Evolutionary conservation across 2,113 vertebrate genomes (phyloP).

Genomic region (Mandrillus leucophaeus): DNA sequence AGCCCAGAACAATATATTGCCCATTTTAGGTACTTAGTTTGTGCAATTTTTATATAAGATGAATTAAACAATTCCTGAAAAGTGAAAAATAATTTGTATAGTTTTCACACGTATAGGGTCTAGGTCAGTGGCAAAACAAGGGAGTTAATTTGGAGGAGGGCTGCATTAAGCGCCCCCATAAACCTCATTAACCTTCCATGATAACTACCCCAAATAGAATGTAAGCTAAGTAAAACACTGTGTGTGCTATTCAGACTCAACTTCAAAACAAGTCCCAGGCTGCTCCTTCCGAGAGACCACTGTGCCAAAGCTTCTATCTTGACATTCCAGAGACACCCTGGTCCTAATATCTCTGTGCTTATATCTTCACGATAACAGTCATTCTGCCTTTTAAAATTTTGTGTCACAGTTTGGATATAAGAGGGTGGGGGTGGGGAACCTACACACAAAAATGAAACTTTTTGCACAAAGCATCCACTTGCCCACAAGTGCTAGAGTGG

Average conservation of each 20-base stretch:
- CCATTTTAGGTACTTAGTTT: background rate
- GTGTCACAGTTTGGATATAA: background rate
- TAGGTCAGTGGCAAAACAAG: background rate
- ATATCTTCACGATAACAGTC: background rate
- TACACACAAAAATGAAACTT: background rate
- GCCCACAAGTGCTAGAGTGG: background rate
- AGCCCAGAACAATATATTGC: background rate
- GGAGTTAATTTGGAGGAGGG: no score
- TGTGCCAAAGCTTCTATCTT: background rate
- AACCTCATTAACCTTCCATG: background rate
- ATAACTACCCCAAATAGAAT: background rate
- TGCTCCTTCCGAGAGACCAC: background rate
- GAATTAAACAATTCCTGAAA: background rate
- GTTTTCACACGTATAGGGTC: background rate
- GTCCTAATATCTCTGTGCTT: background rate
- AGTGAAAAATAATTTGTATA: constrained; percentile 1
- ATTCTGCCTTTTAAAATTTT: background rate
- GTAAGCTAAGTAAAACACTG: background rate
- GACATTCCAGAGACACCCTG: background rate
- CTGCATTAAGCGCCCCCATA: background rate
- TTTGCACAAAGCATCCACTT: background rate
- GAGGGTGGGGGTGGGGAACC: background rate
- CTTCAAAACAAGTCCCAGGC: background rate
- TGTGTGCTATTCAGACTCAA: background rate
- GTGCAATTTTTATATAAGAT: background rate